These are phyloP conservation scores for Amaurobius ferox DNA, from an alignment of 2,888 invertebrate species.

Conservation along the genomic window DNA sequence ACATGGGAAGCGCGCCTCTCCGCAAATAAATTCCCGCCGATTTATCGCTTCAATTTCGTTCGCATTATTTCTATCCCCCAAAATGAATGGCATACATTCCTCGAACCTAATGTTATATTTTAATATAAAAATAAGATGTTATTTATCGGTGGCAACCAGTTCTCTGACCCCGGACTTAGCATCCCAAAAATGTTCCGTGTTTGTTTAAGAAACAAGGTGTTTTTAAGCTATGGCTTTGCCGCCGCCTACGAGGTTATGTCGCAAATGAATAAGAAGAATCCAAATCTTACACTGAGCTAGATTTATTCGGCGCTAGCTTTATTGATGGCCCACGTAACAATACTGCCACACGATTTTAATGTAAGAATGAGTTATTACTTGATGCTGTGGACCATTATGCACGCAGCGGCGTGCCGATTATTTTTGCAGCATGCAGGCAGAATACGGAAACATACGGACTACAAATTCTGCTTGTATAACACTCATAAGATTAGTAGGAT, in stretches of 20 bases:
- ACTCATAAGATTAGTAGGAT: background rate
- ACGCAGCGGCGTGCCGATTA: constrained; percentile 32
- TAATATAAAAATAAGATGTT: constrained; percentile 45
- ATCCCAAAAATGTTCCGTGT: constrained; percentile 40
- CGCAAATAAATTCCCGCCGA: constrained; percentile 57
- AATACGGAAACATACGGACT: constrained; percentile 38
- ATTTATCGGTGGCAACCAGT: constrained; percentile 37
- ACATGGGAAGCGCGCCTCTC: constrained; percentile 16
- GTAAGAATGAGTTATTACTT: constrained; percentile 31
- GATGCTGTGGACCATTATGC: constrained; percentile 33
- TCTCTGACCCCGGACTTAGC: constrained; percentile 62
- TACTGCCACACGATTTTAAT: constrained; percentile 44
- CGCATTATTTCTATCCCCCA: constrained; percentile 42
- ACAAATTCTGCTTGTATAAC: constrained; percentile 15
- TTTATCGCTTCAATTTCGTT: constrained; percentile 66
- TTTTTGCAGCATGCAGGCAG: constrained; percentile 35
- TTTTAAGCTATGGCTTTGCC: constrained; percentile 23
- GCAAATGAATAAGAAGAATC: constrained; percentile 34
- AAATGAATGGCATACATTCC: constrained; percentile 34
- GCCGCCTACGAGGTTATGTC: constrained; percentile 27
- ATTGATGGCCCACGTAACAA: constrained; percentile 46
- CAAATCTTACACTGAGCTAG: constrained; percentile 44
- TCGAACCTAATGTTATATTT: constrained; percentile 16
- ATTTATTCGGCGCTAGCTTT: constrained; percentile 49
- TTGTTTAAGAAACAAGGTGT: constrained; percentile 54